Evolutionary conservation across 2,888 invertebrate genomes (phyloP), one percentile per base, ranked within the genome.

Genomic region (Rotaria magnacalcarata): DNA sequence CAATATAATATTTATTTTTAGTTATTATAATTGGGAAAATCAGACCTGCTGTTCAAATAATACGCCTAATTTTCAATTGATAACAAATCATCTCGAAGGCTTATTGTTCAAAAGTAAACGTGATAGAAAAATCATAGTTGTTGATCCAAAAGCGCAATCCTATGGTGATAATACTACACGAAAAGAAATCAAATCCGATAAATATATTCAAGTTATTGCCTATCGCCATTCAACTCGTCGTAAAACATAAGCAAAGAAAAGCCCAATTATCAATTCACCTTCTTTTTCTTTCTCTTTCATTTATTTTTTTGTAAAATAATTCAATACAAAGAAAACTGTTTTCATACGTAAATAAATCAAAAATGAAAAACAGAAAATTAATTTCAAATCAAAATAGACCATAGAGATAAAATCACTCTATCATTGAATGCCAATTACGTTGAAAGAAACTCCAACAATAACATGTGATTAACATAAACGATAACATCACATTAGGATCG

Each of bases 31-130:
- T 90, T 95, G 95, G 94, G 93, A 94, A 86, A 93, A 93, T 50
- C 94, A 94, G 56, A 93, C 93, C 50, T 93, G 94, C 0, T 92
- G 92, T 47, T 93, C 94, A 74, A 95, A 94, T 88, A 93, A 94
- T 87, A 94, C 94, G 50, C 93, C 94, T 84, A 95, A 96, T 91
- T 96, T 94, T 90, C 93, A 93, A 91, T 94, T 94, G 0, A 90
- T 94, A 47, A 93, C 94, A 89, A 94, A 95, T 89, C 93, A 94
- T n/a, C 93, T 93, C 11, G 92, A 92, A 87, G 95, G 95, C 0
- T 90, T 96, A 50, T 91, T 94, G 58, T 95, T 96, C 89, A 94
- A 94, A 92, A 95, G 95, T 90, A 93, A 94, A 85, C 93, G 94
- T 88, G 95, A 96, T 90, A 93, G 94, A 88, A 94, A 94, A 91